Evolutionary conservation across 2,888 invertebrate genomes (phyloP), one percentile per base, ranked within the genome.

Genomic region (Parnassius apollo): DNA sequence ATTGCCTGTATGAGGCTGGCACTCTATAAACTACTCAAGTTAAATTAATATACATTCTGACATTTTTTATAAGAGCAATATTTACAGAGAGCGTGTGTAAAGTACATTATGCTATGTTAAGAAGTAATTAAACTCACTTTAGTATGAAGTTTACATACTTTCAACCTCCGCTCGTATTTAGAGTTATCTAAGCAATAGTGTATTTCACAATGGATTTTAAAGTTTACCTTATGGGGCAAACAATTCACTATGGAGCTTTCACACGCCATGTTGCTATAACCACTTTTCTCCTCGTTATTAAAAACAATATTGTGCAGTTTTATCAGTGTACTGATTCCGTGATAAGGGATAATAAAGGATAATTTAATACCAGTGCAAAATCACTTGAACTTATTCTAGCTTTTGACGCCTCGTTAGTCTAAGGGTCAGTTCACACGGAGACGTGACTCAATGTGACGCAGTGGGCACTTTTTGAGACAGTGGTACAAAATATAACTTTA

Each of bases 221-320:
- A 64, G 46, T 64, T 53, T 57, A 71, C 70, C 67, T 67, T 69
- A 70, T 71, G 71, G 75, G 75, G 75, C 74, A 76, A 71, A 75
- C 70, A 74, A 74, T 73, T 75, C 71, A 71, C 69, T 69, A 79
- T 75, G 69, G 72, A 65, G 60, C 64, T 69, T 65, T 70, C 70
- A 75, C 83, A 82, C 77, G 83, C 82, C 65, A 82, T 70, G 61
- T 67, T 42, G 62, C 76, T 65, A 75, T 78, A 75, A 75, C 66
- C 68, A 68, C 73, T 71, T 73, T 66, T 61, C 64, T 69, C 63
- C 64, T 69, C 69, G 72, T 71, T 71, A 80, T 62, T 66, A 62
- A 62, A 65, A 64, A 51, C 55, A 35, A 62, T 52, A 56, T 53
- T 53, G 57, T 52, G 35, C 49, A 42, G 12, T 57, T 57, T 57